These are phyloP conservation scores for Herpetotheres cachinnans DNA, from an alignment of 2,113 vertebrate genomes.

Conservation along the genomic window DNA sequence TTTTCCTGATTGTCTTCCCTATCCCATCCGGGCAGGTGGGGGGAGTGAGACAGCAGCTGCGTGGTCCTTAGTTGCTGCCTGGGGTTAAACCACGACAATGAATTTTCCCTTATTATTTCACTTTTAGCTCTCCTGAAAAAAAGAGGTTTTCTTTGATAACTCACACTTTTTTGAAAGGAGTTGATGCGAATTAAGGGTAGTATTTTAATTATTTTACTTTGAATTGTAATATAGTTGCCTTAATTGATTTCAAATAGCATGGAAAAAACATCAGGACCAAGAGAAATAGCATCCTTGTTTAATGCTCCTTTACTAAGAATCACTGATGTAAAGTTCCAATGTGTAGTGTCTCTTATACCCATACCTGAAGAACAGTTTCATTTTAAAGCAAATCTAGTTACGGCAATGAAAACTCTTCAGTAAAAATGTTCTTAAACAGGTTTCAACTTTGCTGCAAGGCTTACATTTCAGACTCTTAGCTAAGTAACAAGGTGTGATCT, in stretches of 20 bases:
- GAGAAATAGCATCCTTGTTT: background rate
- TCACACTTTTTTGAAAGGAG: background rate
- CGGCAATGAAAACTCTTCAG: background rate
- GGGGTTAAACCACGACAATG: background rate
- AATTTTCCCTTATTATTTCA: background rate
- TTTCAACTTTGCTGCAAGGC: constrained; percentile 7
- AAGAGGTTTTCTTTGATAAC: background rate
- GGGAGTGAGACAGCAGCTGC: no score
- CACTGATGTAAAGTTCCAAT: background rate
- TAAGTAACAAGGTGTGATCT: background rate
- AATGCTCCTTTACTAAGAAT: background rate
- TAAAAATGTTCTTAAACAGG: constrained; percentile 12
- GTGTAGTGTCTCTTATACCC: background rate
- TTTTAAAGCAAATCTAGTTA: constrained; percentile 37
- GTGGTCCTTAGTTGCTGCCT: background rate
- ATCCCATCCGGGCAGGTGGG: no score
- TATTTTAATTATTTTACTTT: background rate
- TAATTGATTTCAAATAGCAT: background rate
- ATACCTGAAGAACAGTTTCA: background rate
- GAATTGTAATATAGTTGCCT: background rate
- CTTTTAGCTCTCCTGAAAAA: background rate
- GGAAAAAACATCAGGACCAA: background rate
- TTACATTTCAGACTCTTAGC: background rate
- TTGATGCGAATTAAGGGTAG: background rate
- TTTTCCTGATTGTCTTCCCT: no score